These are phyloP conservation scores for Neuroterus valhalla DNA, from an alignment of 1,140 invertebrate genomes.

Conservation along the genomic window DNA sequence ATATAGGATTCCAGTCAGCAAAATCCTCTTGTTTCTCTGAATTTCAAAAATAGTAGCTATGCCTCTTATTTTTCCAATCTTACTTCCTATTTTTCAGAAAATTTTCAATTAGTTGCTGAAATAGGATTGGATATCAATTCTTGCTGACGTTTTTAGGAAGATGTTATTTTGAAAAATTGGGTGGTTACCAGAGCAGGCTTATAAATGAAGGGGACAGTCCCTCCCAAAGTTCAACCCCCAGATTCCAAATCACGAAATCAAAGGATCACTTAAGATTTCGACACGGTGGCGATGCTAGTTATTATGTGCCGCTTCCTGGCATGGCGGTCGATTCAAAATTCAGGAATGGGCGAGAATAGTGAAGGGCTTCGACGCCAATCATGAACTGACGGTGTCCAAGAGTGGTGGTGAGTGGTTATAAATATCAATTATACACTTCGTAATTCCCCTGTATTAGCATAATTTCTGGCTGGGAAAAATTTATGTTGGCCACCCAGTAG, in stretches of 20 bases:
- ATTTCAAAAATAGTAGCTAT: not conserved
- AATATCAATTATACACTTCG: constrained; percentile 72
- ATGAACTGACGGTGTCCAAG: constrained; percentile 24
- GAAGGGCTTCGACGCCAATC: constrained; percentile 36
- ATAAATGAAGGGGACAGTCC: not conserved
- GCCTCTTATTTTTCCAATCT: constrained; percentile 15
- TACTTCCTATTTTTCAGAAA: no score
- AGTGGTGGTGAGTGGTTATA: constrained; percentile 58
- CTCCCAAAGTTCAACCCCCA: not conserved
- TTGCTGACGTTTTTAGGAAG: not conserved
- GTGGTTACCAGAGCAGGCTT: not conserved
- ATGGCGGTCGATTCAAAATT: constrained; percentile 26
- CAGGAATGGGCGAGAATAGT: constrained; percentile 42
- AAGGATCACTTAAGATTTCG: constrained; percentile 21
- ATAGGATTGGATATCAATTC: no score
- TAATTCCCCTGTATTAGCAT: constrained; percentile 68
- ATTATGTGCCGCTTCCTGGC: constrained; percentile 17
- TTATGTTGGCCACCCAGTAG: constrained; percentile 70
- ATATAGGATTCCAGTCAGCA: no score
- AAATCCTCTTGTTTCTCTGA: not conserved
- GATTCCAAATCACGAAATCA: not conserved
- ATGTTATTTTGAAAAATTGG: not conserved
- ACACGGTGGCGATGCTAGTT: constrained; percentile 13
- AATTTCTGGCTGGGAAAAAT: constrained; percentile 67
- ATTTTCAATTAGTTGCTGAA: no score